Conservation (phyloP, 2,888 invertebrate species). For the Temnothorax unifasciatus region DNA sequence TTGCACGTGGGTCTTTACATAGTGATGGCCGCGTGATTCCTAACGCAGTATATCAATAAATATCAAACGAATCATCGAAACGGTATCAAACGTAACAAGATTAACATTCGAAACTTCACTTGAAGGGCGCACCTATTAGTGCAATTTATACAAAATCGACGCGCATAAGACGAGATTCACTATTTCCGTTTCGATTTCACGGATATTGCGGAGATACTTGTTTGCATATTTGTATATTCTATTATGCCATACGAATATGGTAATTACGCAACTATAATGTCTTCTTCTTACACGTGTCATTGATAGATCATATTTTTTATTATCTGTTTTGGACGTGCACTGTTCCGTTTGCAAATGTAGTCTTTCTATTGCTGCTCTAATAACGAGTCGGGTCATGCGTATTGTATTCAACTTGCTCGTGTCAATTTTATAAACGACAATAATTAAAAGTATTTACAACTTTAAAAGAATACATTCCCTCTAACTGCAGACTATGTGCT, state of each 20-base stretch:
- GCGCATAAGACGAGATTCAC: background rate
- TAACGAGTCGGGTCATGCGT: constrained; percentile 7
- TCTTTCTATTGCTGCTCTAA: constrained; percentile 47
- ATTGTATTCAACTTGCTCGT: background rate
- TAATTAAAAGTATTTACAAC: constrained; percentile 66
- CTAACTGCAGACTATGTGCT: background rate
- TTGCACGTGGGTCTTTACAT: background rate
- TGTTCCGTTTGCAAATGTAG: constrained; percentile 68
- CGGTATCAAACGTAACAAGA: constrained; percentile 66
- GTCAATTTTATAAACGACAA: constrained; percentile 61
- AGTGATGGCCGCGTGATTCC: background rate
- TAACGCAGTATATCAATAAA: constrained; percentile 56
- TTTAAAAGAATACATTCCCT: background rate
- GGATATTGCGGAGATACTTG: background rate
- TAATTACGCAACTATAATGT: constrained; percentile 20
- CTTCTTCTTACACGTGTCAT: background rate
- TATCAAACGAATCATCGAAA: constrained; percentile 58
- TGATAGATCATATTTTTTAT: constrained; percentile 58
- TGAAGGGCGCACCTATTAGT: background rate
- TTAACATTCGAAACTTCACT: constrained; percentile 50
- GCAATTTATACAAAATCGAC: constrained; percentile 52
- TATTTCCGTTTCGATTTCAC: background rate
- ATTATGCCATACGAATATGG: background rate
- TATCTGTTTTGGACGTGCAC: constrained; percentile 73
- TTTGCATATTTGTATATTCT: background rate